Base-by-base conservation (phyloP, 2,113 vertebrate genomes). In the Oriolus oriolus region DNA sequence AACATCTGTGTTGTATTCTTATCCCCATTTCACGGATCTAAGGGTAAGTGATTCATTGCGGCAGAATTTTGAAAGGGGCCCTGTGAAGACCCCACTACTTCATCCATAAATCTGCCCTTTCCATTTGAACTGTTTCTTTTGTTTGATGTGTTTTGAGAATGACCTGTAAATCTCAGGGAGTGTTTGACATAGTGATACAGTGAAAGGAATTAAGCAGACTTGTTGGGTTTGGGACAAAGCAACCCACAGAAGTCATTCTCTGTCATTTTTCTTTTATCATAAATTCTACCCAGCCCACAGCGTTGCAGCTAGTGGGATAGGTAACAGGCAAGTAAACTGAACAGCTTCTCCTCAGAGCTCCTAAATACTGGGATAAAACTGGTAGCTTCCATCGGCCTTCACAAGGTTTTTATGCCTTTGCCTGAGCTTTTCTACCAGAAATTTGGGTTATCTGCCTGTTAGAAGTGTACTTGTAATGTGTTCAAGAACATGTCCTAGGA, bases 1-100 rank as follows among this genome's bases (percentile, higher is more conserved):
- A 95, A 82, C 59, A 47, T 89, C 82, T 90, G 85, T 74, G 76
- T 93, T 75, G 78, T 96, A 78, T 95, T 97, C 78, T 80, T 65
- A 37, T 12, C 50, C 71, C 35, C 22, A 5, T 94, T 97, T 91
- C 79, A 56, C 74, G 66, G 66, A 91, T 80, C 63, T 73, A 54
- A 93, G 93, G 59, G 70, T 84, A 56, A 73, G 66, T 82, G 88
- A 92, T 89, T 79, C 47, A 63, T 87, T 60, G 21, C n/a, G 63
- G 37, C 50, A 39, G 77, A 84, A 73, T 86, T 87, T 93, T 87
- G n/a, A 50, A 68, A 78, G 77, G 41, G 49, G 10, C 20, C 39
- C 35, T 81, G 45, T 39, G 33, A 42, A 84, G 60, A 73, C 37
- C 39, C 54, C 35, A 4, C 31, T 59, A 26, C 50, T 89, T 87